A percentile compares a stretch with the other conserved stretches of the same genome.
Conservation (phyloP, 2,888 invertebrate species). For the Anthrax anthrax region DNA sequence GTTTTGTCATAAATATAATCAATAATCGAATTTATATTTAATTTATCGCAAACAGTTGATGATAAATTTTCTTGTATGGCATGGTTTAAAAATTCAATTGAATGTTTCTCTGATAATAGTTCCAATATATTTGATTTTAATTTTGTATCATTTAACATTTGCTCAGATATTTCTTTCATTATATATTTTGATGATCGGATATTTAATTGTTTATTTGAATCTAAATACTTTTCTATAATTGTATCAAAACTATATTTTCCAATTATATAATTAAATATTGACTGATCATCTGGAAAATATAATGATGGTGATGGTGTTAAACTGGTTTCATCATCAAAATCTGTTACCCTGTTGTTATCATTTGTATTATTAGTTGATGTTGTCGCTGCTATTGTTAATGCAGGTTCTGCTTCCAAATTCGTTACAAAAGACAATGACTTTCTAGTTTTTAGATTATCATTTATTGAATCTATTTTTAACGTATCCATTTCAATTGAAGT, state of each 20-base stretch:
- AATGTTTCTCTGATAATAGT: conserved; percentile 29
- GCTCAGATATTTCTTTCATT: conserved; percentile 23
- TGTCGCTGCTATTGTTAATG: conserved; percentile 5
- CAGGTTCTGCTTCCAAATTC: not conserved
- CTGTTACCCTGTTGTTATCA: no score
- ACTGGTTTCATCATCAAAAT: conserved; percentile 12
- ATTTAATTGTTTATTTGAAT: conserved; percentile 12
- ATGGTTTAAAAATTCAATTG: conserved; percentile 31
- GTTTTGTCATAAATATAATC: conserved; percentile 28
- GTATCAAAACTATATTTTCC: conserved; percentile 21
- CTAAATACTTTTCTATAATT: conserved; percentile 24
- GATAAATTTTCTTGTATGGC: conserved; percentile 32
- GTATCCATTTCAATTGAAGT: conserved; percentile 17
- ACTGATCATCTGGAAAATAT: conserved; percentile 13
- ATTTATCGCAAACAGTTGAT: conserved; percentile 31
- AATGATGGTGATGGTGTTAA: conserved; percentile 11
- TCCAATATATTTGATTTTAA: conserved; percentile 27
- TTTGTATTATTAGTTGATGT: conserved; percentile 4
- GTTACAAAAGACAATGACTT: not conserved
- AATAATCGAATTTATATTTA: conserved; percentile 28
- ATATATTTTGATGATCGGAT: conserved; percentile 18
- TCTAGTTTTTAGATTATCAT: not conserved
- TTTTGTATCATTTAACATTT: conserved; percentile 25
- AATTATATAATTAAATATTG: conserved; percentile 20
- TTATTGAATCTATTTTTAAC: conserved; percentile 22